These are phyloP conservation scores for Volucella bombylans DNA, from an alignment of 2,888 invertebrate genomes.

Conservation along the genomic window DNA sequence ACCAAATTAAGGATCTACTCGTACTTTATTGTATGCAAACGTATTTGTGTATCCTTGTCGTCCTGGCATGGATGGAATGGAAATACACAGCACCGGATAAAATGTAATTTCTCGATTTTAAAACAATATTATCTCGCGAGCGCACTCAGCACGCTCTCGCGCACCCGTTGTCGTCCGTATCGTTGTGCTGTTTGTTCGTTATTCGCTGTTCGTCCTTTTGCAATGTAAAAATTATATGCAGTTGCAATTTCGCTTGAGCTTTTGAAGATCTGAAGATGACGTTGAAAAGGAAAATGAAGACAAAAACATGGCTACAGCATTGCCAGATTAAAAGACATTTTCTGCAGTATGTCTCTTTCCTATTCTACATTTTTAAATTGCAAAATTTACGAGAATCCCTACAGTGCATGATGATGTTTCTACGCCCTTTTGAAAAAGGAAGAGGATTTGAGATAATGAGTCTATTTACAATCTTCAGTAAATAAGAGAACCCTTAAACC, in stretches of 20 bases:
- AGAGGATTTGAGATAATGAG: too few species aligned
- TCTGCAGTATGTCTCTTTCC: too few species aligned
- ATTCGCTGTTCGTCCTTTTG: too few species aligned
- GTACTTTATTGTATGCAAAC: too few species aligned
- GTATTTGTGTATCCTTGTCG: slow-evolving; percentile 16
- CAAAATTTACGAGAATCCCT: too few species aligned
- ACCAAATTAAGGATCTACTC: slow-evolving; percentile 58
- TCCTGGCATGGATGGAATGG: slow-evolving; percentile 12
- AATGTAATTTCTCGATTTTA: slow-evolving; percentile 64
- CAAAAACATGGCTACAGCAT: too few species aligned
- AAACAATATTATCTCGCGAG: slow-evolving; percentile 65
- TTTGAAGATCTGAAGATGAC: slow-evolving; percentile 18
- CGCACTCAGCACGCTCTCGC: slow-evolving; percentile 39
- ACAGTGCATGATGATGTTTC: too few species aligned
- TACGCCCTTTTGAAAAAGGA: too few species aligned
- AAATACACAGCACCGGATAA: slow-evolving; percentile 23
- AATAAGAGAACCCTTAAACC: too few species aligned
- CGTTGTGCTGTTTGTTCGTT: slow-evolving; percentile 13
- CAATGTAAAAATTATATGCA: not conserved
- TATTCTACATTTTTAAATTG: too few species aligned
- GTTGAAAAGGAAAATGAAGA: slow-evolving; percentile 1
- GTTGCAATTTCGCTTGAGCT: slow-evolving; percentile 1
- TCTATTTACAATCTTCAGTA: too few species aligned
- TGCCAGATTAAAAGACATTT: too few species aligned
- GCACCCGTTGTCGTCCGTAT: slow-evolving; percentile 16